Evolutionary conservation across 1,140 invertebrate species (phyloP).

Genomic region (Zeugodacus cucurbitae): DNA sequence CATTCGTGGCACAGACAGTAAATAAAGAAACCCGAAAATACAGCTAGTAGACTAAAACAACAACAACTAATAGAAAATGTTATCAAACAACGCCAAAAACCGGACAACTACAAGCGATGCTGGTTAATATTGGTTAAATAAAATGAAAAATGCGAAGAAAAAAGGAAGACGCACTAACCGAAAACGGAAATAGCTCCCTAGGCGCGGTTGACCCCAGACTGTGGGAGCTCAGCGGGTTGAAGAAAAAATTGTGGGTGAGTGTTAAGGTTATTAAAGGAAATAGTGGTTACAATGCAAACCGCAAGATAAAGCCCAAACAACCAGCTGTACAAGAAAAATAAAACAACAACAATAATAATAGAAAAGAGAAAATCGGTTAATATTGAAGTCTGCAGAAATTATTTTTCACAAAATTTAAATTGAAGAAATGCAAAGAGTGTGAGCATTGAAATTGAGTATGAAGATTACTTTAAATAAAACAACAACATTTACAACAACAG

Average conservation of each 20-base stretch:
- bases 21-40: background rate
- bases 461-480: background rate
- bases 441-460: background rate
- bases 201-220: background rate
- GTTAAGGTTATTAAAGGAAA: background rate
- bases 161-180: background rate
- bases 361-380: background rate
- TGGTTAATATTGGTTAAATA: slow-evolving; percentile 31
- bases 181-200: slow-evolving; percentile 33
- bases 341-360: background rate
- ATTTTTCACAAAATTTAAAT: background rate
- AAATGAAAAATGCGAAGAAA: background rate
- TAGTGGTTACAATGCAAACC: background rate
- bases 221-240: background rate
- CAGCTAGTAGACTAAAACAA: background rate
- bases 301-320: background rate
- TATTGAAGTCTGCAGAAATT: background rate
- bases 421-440: background rate
- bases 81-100: background rate
- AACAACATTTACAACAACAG: background rate
- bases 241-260: background rate
- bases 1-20: background rate
- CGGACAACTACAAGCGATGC: background rate
- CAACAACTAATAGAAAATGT: background rate
- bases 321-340: background rate